Evolutionary conservation across 2,113 vertebrate species (phyloP).

Genomic region (Geococcyx californianus): DNA sequence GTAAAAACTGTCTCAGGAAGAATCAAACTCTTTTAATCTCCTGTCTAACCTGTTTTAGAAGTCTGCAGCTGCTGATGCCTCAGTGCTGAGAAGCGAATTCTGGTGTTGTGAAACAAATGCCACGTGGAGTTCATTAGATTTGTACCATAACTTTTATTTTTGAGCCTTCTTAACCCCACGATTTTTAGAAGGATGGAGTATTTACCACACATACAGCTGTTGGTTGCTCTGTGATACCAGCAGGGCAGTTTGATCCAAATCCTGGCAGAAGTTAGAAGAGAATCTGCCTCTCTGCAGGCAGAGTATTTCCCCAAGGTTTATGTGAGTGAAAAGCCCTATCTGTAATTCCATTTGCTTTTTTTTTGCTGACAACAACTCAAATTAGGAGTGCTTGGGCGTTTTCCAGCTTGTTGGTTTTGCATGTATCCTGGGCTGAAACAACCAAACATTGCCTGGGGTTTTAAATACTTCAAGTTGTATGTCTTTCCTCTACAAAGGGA

Average conservation of each 20-base stretch:
- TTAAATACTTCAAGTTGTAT: neutral
- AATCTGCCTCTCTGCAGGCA: neutral
- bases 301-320: neutral
- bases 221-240: neutral
- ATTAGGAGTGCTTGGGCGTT: neutral
- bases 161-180: neutral
- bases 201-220: neutral
- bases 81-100: neutral
- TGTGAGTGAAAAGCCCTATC: neutral
- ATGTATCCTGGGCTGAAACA: neutral
- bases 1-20: neutral
- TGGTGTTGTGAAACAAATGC: neutral
- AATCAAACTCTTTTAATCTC: neutral
- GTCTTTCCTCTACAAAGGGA: neutral
- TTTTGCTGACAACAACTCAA: neutral
- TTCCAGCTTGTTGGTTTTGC: neutral
- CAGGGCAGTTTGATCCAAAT: neutral
- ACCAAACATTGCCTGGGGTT: neutral
- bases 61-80: neutral
- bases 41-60: neutral
- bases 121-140: neutral
- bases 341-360: neutral
- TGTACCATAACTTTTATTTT: neutral
- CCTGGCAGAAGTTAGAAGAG: neutral
- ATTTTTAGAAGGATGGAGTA: neutral